Percentiles rank a stretch among this genome's conserved stretches.
Evolutionary conservation across 2,888 invertebrate genomes (phyloP).

Genomic region (Pristionchus mayeri): DNA sequence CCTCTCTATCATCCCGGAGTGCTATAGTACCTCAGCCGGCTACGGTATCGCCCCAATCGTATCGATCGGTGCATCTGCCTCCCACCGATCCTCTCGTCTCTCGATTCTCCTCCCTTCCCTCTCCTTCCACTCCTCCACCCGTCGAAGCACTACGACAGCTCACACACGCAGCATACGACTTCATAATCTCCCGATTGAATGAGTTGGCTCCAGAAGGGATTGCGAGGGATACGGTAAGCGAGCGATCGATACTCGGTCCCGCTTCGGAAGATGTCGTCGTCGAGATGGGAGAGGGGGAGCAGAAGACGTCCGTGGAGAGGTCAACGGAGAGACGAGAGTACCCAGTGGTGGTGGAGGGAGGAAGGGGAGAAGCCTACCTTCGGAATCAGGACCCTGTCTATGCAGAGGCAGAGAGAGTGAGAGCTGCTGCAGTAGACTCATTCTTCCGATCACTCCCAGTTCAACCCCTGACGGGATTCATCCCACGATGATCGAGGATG

Average conservation of each 20-base stretch:
- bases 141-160: conserved; percentile 37
- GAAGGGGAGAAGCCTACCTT: conserved; percentile 36
- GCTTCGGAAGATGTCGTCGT: conserved; percentile 9
- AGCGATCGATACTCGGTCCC: not conserved
- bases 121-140: conserved; percentile 38
- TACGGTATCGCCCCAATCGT: conserved; percentile 21
- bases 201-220: conserved; percentile 21
- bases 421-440: not conserved
- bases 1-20: conserved; percentile 31
- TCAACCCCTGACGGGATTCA: not conserved
- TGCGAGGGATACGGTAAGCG: conserved; percentile 38
- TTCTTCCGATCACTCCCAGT: conserved; percentile 44
- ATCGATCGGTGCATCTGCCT: conserved; percentile 40
- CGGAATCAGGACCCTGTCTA: conserved; percentile 17
- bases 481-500: not conserved
- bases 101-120: conserved; percentile 35
- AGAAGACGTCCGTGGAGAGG: conserved; percentile 28
- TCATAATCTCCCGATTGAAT: conserved; percentile 33
- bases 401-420: not conserved
- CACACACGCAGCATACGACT: conserved; percentile 44
- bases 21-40: not conserved
- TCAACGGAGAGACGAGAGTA: not conserved
- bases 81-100: conserved; percentile 42
- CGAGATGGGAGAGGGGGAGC: not conserved
- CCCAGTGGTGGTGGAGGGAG: conserved; percentile 10